phyloP scores from a whole-genome alignment of 92 coral and sea anemone species.

The Palythoa heliodiscus region DNA sequence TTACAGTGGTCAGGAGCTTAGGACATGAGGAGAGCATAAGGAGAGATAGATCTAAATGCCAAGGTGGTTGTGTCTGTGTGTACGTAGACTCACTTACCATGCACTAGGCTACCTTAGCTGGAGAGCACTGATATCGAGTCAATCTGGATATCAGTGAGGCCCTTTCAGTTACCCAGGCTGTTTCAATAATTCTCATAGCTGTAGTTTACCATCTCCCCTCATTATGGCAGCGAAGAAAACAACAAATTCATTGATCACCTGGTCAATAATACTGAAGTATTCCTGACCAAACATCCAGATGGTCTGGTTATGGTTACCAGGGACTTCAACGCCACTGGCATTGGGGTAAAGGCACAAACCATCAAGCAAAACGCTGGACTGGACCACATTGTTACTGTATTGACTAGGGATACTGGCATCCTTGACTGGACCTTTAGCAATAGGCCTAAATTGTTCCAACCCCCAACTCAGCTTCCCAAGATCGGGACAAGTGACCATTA shows the following conservation, averaged over 20 bases:
- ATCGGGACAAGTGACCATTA: conserved; percentile 10
- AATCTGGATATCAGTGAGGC: conserved; percentile 43
- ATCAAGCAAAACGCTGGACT: conserved; percentile 15
- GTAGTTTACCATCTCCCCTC: conserved; percentile 41
- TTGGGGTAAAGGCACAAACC: conserved; percentile 13
- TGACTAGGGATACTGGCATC: conserved; percentile 22
- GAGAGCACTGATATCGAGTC: conserved; percentile 40
- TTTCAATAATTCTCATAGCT: conserved; percentile 21
- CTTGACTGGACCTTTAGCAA: conserved; percentile 30
- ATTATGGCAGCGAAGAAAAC: conserved; percentile 3
- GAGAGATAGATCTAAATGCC: conserved; percentile 22
- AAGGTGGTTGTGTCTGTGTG: conserved; percentile 14
- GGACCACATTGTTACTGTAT: conserved; percentile 29
- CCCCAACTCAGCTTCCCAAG: conserved; percentile 5
- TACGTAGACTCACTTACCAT: conserved; percentile 9
- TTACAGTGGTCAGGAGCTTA: too few relatives aligned
- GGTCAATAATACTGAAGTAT: conserved; percentile 20
- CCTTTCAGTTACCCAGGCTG: conserved; percentile 37
- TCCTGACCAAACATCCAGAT: conserved; percentile 44
- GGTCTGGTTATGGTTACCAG: conserved; percentile 28
- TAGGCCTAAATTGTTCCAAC: conserved; percentile 22
- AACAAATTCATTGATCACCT: conserved; percentile 42
- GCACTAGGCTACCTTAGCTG: conserved; percentile 2
- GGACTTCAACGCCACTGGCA: conserved; percentile 18
- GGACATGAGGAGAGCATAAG: not conserved